phyloP scores from a whole-genome alignment of 2,888 invertebrate genomes.

The Cosmorhoe ocellata region DNA sequence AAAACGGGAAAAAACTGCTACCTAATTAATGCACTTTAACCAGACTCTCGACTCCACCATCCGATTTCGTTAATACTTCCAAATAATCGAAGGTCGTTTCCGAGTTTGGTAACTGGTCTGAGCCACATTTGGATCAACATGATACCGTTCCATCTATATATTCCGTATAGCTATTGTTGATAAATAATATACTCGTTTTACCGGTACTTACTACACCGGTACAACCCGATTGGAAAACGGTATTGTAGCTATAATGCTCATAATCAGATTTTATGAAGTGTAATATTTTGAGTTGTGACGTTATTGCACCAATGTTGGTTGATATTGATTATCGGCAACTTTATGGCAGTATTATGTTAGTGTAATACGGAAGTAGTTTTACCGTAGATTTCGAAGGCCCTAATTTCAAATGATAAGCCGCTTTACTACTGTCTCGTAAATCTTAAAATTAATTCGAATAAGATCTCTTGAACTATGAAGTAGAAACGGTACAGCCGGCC shows the following conservation, averaged over 20 bases:
- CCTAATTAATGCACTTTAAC: too few relatives aligned
- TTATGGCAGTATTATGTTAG: background rate
- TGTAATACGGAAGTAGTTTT: background rate
- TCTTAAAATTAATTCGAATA: background rate
- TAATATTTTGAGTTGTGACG: background rate
- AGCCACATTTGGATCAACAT: conserved; percentile 1
- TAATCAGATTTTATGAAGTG: conserved; percentile 6
- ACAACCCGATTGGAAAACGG: conserved; percentile 8
- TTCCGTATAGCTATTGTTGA: background rate
- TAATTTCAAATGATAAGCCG: too few relatives aligned
- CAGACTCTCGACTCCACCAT: background rate
- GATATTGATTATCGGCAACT: too few relatives aligned
- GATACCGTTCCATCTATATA: conserved; percentile 3
- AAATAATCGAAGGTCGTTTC: conserved; percentile 19
- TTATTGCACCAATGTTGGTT: background rate
- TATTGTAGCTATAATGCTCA: background rate
- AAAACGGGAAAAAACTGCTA: too few relatives aligned
- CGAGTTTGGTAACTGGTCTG: conserved; percentile 12
- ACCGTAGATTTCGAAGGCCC: too few relatives aligned
- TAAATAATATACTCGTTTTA: conserved; percentile 5
- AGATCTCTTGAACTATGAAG: conserved; percentile 4
- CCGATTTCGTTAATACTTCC: conserved; percentile 1
- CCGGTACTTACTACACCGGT: conserved; percentile 1
- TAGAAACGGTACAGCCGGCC: conserved; percentile 14
- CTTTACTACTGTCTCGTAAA: too few relatives aligned